Evolutionary conservation across 1,140 invertebrate genomes (phyloP).

Genomic region (Bursaphelenchus mucronatus): DNA sequence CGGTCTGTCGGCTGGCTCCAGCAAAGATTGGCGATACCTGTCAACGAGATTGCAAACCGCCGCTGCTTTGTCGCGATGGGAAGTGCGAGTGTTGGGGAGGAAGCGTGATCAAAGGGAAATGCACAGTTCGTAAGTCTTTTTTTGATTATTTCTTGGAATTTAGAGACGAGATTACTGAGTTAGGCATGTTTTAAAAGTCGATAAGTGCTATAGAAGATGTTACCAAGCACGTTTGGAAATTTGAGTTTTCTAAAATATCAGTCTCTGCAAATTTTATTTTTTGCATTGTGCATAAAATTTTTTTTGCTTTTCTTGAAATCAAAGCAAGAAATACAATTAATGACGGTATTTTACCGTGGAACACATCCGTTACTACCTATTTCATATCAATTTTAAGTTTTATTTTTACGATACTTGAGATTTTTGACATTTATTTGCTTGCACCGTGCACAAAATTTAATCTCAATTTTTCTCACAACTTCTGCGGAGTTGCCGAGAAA

Average conservation of each 20-base stretch:
- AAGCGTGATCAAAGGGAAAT: slow-evolving; percentile 57
- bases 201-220: neutral
- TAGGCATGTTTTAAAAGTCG: neutral
- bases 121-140: slow-evolving; percentile 54
- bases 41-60: slow-evolving; percentile 60
- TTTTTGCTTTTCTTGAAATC: too few species aligned
- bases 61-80: slow-evolving; percentile 57
- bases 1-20: slow-evolving; percentile 55
- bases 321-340: too few species aligned
- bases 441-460: too few species aligned
- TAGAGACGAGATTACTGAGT: neutral
- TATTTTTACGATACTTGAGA: too few species aligned
- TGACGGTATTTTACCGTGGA: neutral
- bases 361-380: neutral
- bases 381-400: too few species aligned
- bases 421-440: too few species aligned
- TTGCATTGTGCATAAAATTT: neutral
- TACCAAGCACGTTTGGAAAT: neutral
- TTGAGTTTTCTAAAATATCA: slow-evolving; percentile 13
- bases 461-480: too few species aligned
- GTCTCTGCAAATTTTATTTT: neutral
- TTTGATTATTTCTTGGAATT: neutral
- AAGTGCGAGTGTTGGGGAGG: slow-evolving; percentile 61
- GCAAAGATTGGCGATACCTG: slow-evolving; percentile 57
- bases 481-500: too few species aligned